phyloP scores from a whole-genome alignment of 2,888 invertebrate genomes.

The Barypeithes pellucidus region DNA sequence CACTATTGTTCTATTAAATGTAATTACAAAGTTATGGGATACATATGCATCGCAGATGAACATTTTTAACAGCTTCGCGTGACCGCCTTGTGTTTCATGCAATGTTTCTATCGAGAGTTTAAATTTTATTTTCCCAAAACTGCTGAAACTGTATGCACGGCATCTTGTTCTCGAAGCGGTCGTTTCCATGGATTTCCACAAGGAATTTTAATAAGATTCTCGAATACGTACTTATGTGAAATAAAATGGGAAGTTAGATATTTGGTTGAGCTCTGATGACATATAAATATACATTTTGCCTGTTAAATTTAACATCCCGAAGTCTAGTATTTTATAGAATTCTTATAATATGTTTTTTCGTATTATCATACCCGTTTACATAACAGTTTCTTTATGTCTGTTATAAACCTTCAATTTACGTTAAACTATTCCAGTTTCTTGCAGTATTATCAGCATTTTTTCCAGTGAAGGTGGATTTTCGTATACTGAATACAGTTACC shows the following conservation, averaged over 20 bases:
- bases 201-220: constrained; percentile 8
- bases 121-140: not conserved
- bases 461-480: too few species aligned
- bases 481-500: too few species aligned
- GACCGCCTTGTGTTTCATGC: not conserved
- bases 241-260: not conserved
- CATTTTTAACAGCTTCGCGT: not conserved
- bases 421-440: too few species aligned
- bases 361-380: too few species aligned
- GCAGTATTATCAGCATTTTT: too few species aligned
- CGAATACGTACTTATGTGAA: not conserved
- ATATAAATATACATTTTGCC: not conserved
- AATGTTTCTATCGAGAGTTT: not conserved
- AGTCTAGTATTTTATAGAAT: too few species aligned
- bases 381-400: too few species aligned
- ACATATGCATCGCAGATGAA: too few species aligned
- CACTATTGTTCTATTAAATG: too few species aligned
- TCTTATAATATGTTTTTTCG: too few species aligned
- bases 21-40: too few species aligned
- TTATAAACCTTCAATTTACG: too few species aligned
- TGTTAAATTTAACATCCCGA: not conserved
- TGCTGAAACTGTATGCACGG: not conserved
- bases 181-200: not conserved
- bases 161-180: not conserved
- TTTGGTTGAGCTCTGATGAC: not conserved